Evolutionary conservation across 2,888 invertebrate species (phyloP).

Genomic region (Sinopyrophorus schimmeli): DNA sequence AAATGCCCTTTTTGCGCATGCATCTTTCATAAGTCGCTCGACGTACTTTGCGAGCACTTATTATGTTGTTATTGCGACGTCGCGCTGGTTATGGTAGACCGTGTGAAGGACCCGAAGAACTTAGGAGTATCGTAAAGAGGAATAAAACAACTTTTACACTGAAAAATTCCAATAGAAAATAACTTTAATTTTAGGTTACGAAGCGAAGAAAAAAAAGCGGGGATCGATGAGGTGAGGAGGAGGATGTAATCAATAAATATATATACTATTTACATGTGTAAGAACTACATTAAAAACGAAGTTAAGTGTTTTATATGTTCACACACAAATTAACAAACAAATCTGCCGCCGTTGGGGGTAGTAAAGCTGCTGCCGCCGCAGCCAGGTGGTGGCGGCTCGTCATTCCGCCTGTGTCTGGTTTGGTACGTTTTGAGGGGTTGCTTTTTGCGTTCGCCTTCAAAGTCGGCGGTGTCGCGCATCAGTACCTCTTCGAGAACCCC

Average conservation of each 20-base stretch:
- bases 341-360: slow-evolving; percentile 48
- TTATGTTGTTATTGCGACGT: slow-evolving; percentile 50
- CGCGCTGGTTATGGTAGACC: no score
- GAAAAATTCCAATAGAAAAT: slow-evolving; percentile 12
- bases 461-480: slow-evolving; percentile 46
- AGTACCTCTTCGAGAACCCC: slow-evolving; percentile 44
- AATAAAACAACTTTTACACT: no score
- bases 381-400: slow-evolving; percentile 60
- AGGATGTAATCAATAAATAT: slow-evolving; percentile 20
- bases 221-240: slow-evolving; percentile 18
- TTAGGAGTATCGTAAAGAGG: no score
- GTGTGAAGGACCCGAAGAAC: no score
- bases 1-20: slow-evolving; percentile 48
- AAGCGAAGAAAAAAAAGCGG: slow-evolving; percentile 13
- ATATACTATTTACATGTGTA: slow-evolving; percentile 18
- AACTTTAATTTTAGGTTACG: slow-evolving; percentile 23
- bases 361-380: slow-evolving; percentile 56
- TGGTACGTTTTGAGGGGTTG: slow-evolving; percentile 40
- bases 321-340: slow-evolving; percentile 52
- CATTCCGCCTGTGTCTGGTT: slow-evolving; percentile 51
- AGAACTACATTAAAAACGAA: slow-evolving; percentile 14
- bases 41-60: slow-evolving; percentile 39
- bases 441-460: slow-evolving; percentile 45
- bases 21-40: slow-evolving; percentile 44
- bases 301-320: slow-evolving; percentile 22